Percentiles rank a stretch among this genome's conserved stretches.
Evolutionary conservation across 2,113 vertebrate genomes (phyloP).

Genomic region (Mugil cephalus): DNA sequence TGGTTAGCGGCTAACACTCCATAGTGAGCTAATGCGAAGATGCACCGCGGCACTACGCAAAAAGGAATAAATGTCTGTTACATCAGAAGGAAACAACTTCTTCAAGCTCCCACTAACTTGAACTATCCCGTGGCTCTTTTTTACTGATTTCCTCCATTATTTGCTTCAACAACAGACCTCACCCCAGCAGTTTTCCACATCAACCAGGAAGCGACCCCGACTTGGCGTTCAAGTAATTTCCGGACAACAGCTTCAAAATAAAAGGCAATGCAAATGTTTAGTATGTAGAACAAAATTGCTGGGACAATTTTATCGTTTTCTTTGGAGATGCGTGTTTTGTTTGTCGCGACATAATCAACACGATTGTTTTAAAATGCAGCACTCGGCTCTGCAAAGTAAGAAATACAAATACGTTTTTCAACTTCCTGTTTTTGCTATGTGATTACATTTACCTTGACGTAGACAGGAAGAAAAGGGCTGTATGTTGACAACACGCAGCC

Average conservation of each 20-base stretch:
- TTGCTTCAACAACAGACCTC: conserved; percentile 59
- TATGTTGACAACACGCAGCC: conserved; percentile 68
- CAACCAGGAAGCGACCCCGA: conserved; percentile 55
- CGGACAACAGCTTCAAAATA: conserved; percentile 42
- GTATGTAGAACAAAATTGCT: rapidly evolving
- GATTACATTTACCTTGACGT: neutral
- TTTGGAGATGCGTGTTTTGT: neutral
- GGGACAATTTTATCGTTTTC: neutral
- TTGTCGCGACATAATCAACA: rapidly evolving
- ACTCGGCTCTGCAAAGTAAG: rapidly evolving
- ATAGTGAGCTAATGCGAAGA: neutral
- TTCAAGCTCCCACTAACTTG: too few relatives aligned
- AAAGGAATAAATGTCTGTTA: neutral
- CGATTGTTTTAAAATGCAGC: neutral
- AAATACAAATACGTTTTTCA: rapidly evolving
- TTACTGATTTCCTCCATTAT: conserved; percentile 5
- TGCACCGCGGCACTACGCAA: neutral
- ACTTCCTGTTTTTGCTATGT: conserved; percentile 3
- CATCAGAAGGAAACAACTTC: too few relatives aligned
- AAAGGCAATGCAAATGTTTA: rapidly evolving
- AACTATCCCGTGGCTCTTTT: neutral
- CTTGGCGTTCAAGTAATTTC: neutral
- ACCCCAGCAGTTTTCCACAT: conserved; percentile 60
- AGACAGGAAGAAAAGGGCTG: neutral
- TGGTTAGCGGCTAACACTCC: conserved; percentile 33